Conservation (phyloP, 2,113 vertebrate genomes). For the Rattus rattus region DNA sequence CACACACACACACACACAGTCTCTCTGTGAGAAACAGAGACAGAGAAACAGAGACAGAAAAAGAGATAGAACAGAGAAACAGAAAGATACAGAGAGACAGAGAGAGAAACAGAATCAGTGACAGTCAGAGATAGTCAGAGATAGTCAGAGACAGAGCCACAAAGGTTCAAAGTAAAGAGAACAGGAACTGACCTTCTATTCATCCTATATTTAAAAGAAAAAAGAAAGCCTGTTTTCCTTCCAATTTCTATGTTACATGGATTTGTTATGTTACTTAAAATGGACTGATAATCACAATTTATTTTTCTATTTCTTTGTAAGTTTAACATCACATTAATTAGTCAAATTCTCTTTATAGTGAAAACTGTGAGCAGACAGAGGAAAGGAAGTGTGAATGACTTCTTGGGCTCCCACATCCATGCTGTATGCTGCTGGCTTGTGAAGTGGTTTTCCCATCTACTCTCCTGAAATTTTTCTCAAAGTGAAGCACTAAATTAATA, state of each 20-base stretch:
- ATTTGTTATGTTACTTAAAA: slow-evolving; percentile 9
- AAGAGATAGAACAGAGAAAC: rapidly evolving
- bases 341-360: background rate
- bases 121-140: background rate
- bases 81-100: background rate
- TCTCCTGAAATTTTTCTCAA: background rate
- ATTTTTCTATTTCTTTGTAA: slow-evolving; percentile 5
- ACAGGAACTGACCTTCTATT: background rate
- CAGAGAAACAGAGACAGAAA: background rate
- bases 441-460: background rate
- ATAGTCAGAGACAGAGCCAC: background rate
- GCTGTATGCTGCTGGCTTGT: background rate
- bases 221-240: background rate
- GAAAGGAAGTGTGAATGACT: background rate
- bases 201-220: background rate
- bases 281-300: background rate
- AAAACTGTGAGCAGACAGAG: background rate
- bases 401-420: background rate
- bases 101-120: background rate
- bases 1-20: background rate
- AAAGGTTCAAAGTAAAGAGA: background rate
- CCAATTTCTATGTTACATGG: background rate
- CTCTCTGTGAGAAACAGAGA: background rate
- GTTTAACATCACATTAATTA: background rate
- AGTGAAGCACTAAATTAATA: slow-evolving; percentile 32